phyloP scores from a whole-genome alignment of 2,888 invertebrate species.

The Phragmatobia fuliginosa region DNA sequence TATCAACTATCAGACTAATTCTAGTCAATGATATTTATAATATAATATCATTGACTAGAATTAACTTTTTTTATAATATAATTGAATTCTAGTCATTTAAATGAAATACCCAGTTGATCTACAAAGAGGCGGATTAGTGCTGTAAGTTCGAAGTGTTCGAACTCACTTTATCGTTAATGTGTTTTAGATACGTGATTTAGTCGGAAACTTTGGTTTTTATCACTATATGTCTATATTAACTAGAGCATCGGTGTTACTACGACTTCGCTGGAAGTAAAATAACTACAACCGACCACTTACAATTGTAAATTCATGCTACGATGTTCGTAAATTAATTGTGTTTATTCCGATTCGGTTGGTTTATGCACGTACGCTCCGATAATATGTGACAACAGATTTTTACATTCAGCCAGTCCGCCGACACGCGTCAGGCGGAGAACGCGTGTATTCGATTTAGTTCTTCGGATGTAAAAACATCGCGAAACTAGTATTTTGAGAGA shows the following conservation, averaged over 20 bases:
- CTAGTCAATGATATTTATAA: not conserved
- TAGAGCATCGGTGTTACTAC: conserved; percentile 33
- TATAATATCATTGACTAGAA: too few species aligned
- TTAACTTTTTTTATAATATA: too few species aligned
- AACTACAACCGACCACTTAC: conserved; percentile 61
- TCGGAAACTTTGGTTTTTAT: conserved; percentile 52
- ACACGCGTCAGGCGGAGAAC: conserved; percentile 63
- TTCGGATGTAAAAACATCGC: conserved; percentile 53
- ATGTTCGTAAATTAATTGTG: conserved; percentile 60
- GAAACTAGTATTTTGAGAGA: conserved; percentile 30
- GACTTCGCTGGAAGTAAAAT: conserved; percentile 73
- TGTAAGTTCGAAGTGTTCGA: not conserved
- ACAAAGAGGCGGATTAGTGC: not conserved
- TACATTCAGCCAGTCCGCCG: conserved; percentile 70
- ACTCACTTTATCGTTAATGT: conserved; percentile 45
- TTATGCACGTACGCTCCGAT: conserved; percentile 77
- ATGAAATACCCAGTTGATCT: not conserved
- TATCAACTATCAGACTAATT: not conserved
- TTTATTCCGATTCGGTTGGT: conserved; percentile 74
- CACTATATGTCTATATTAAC: too few species aligned
- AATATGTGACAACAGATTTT: conserved; percentile 66
- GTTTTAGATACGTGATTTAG: conserved; percentile 45
- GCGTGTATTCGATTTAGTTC: conserved; percentile 52
- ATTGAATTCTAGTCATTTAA: too few species aligned
- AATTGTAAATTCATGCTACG: conserved; percentile 54